Conservation (phyloP, 2,113 vertebrate species). For the Chionomys nivalis region DNA sequence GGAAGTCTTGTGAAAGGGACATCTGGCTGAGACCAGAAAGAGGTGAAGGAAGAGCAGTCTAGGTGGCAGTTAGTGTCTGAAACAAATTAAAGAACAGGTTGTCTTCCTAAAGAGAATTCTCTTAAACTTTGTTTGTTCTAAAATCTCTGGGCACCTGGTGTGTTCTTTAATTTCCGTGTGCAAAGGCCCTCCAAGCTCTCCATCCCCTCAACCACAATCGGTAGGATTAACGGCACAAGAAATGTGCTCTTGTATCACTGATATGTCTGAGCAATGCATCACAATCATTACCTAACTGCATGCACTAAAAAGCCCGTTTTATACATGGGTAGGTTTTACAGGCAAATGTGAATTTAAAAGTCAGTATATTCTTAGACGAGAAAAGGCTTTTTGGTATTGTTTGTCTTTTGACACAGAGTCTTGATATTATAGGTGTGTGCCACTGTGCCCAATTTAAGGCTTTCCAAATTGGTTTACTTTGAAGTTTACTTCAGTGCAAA, state of each 20-base stretch:
- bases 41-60: neutral
- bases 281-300: neutral
- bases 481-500: slow-evolving; percentile 27
- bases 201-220: neutral
- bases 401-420: neutral
- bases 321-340: neutral
- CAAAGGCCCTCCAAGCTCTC: neutral
- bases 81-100: neutral
- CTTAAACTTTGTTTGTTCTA: neutral
- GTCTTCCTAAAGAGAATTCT: neutral
- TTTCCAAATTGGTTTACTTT: neutral
- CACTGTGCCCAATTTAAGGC: neutral
- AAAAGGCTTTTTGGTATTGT: neutral
- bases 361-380: neutral
- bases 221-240: neutral
- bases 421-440: neutral
- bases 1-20: neutral
- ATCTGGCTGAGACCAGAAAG: neutral
- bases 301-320: neutral
- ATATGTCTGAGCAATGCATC: neutral
- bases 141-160: neutral
- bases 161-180: neutral
- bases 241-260: neutral
- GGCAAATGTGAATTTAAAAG: slow-evolving; percentile 49
- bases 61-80: neutral